Conservation (phyloP, 1,140 invertebrate genomes). For the Thalassaphorura encarpata region DNA sequence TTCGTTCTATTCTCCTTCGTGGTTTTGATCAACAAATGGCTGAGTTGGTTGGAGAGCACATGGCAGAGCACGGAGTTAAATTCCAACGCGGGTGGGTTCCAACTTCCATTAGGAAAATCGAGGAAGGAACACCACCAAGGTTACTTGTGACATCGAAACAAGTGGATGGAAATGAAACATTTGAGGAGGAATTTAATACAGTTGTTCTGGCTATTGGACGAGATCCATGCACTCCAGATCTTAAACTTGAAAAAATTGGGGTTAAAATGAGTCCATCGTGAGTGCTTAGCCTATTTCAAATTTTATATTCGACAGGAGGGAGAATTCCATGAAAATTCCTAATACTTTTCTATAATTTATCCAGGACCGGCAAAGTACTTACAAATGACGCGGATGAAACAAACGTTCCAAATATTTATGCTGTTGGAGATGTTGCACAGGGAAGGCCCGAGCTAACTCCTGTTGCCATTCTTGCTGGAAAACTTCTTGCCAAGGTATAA, state of each 20-base stretch:
- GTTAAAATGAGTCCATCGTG: neutral
- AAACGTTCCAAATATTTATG: constrained; percentile 48
- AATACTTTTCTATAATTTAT: no score
- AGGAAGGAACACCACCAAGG: constrained; percentile 41
- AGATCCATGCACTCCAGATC: constrained; percentile 7
- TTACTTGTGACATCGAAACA: constrained; percentile 14
- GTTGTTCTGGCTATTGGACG: constrained; percentile 9
- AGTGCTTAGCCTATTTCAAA: no score
- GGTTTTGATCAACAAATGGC: constrained; percentile 99
- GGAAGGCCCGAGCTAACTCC: constrained; percentile 75
- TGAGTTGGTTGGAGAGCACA: constrained; percentile 65
- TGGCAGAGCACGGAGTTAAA: constrained; percentile 71
- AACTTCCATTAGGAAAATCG: constrained; percentile 58
- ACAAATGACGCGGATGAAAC: constrained; percentile 44
- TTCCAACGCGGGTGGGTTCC: constrained; percentile 73
- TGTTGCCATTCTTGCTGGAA: constrained; percentile 51
- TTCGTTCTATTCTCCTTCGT: constrained; percentile 76
- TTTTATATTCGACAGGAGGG: no score
- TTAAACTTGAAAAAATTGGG: constrained; percentile 6
- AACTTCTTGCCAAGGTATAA: neutral
- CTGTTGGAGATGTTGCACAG: constrained; percentile 77
- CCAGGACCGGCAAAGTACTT: constrained; percentile 44
- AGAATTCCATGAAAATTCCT: no score
- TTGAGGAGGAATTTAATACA: constrained; percentile 11
- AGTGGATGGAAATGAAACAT: neutral